Percentiles rank a stretch among this genome's conserved stretches.
Evolutionary conservation across 2,113 vertebrate species (phyloP).

Genomic region (Stegostoma tigrinum): DNA sequence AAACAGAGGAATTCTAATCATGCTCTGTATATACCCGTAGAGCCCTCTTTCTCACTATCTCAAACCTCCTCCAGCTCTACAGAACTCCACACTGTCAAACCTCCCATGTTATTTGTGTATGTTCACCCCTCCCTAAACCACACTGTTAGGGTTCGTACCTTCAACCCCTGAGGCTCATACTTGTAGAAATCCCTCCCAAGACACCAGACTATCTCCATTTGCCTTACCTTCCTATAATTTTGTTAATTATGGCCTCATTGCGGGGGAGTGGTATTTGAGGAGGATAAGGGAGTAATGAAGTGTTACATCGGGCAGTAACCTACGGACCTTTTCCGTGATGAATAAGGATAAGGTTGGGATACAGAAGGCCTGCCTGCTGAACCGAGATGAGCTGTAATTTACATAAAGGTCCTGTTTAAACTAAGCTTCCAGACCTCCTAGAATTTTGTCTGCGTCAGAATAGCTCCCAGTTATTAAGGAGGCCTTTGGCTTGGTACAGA

Average conservation of each 20-base stretch:
- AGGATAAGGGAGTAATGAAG: background rate
- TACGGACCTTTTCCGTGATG: background rate
- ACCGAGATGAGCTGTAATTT: background rate
- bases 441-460: background rate
- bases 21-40: background rate
- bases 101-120: background rate
- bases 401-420: background rate
- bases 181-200: background rate
- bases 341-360: too few relatives aligned
- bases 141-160: background rate
- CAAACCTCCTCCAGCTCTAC: background rate
- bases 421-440: background rate
- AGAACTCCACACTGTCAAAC: background rate
- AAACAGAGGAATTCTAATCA: background rate
- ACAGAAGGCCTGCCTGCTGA: background rate
- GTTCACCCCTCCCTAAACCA: background rate
- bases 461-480: background rate
- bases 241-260: background rate
- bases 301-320: background rate
- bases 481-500: background rate
- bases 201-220: background rate
- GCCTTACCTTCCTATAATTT: background rate
- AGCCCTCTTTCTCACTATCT: background rate
- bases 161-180: background rate
- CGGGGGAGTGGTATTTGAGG: background rate